Evolutionary conservation across 2,113 vertebrate genomes (phyloP), one percentile per base, ranked within the genome.

Genomic region (Morone chrysops): DNA sequence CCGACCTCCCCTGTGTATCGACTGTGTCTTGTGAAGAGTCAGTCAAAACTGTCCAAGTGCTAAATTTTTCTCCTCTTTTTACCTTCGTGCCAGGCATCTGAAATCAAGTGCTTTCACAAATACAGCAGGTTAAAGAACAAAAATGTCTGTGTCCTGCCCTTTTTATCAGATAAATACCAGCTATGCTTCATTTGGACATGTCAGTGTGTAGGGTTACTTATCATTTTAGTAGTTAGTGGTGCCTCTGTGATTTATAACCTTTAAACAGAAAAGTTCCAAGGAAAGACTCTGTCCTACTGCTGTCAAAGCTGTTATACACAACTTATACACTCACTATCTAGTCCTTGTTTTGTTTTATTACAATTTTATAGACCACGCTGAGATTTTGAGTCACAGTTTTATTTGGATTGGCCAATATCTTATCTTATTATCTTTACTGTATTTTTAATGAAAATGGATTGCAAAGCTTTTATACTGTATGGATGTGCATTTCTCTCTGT

Each of bases 381-480:
- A 82, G 41, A 78, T 81, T 88, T 82, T 69, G 14, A 36, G 54
- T 87, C 81, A 77, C 63, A 41, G 8, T 82, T 91, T 83, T 75
- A 68, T 89, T 86, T 84, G 40, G 83, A 79, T 18, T 74, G 61
- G 66, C 81, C 51, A 74, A 57, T 81, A 57, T 61, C 18, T 88
- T 25, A 25, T 25, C 25, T 25, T 25, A 25, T 84, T 69, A 31
- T 31, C 31, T 31, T n/a, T 75, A 11, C 81, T 61, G 59, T 87
- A 22, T 82, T 91, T 93, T 78, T 90, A 83, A 80, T 16, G 53
- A 75, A 61, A 87, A 78, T 77, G 56, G 70, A 73, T 80, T 86
- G 67, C 53, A 84, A 63, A 66, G 83, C 60, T 88, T 94, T 93
- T 90, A 59, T 92, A 92, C 78, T 73, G 73, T 86, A 66, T 75